A percentile compares a stretch with the other conserved stretches of the same genome.
Evolutionary conservation across 2,888 invertebrate genomes (phyloP).

Genomic region (Drosophila merina): DNA sequence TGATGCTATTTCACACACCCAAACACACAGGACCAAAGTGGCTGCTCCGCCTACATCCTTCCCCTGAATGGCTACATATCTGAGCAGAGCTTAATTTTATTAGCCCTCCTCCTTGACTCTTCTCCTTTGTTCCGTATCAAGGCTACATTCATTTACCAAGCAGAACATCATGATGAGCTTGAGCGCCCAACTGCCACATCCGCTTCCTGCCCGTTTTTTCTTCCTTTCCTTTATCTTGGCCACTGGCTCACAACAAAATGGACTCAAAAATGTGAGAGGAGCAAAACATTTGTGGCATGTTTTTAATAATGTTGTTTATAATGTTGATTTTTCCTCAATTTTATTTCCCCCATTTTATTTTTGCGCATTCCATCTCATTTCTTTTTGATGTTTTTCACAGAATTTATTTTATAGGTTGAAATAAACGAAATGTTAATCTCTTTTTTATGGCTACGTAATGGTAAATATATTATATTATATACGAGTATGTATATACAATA

Average conservation of each 20-base stretch:
- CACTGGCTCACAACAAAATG: conserved; percentile 72
- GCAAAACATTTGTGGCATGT: conserved; percentile 81
- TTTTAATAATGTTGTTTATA: conserved; percentile 80
- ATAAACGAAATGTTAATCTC: conserved; percentile 54
- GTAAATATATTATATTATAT: conserved; percentile 3
- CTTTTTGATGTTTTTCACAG: conserved; percentile 49
- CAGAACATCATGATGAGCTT: conserved; percentile 66
- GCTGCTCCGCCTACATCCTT: conserved; percentile 21
- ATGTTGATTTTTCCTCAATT: conserved; percentile 61
- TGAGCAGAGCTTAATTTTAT: conserved; percentile 65
- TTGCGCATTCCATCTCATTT: conserved; percentile 31
- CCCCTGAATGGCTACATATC: conserved; percentile 22
- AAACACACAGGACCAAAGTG: conserved; percentile 11
- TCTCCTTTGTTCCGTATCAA: conserved; percentile 6
- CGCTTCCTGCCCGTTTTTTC: conserved; percentile 1
- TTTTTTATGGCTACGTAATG: conserved; percentile 52
- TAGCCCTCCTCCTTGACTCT: conserved; percentile 50
- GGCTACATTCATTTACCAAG: conserved; percentile 57
- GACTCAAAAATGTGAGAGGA: conserved; percentile 78
- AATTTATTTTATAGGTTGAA: conserved; percentile 68
- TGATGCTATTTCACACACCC: conserved; percentile 44
- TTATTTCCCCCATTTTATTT: conserved; percentile 25
- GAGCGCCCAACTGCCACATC: conserved; percentile 1
- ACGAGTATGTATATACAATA: neutral
- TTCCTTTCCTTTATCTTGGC: conserved; percentile 13